Conservation (phyloP, 2,888 invertebrate genomes). For the Drepana falcataria region DNA sequence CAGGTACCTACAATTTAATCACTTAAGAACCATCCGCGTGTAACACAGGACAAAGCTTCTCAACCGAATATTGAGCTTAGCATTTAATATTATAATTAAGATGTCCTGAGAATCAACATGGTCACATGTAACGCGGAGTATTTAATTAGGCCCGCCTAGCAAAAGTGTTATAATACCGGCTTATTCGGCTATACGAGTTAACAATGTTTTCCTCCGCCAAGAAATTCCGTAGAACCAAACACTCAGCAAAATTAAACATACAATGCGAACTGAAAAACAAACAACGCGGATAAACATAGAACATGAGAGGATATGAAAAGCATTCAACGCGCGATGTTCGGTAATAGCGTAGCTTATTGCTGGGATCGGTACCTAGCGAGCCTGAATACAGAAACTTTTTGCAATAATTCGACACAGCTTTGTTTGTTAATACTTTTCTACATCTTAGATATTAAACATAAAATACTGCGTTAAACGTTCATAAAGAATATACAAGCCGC, state of each 20-base stretch:
- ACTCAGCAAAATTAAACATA: slow-evolving; percentile 2
- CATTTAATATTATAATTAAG: too few species aligned
- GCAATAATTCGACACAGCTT: too few species aligned
- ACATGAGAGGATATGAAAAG: slow-evolving; percentile 24
- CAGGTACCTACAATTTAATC: too few species aligned
- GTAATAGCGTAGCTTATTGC: slow-evolving; percentile 22
- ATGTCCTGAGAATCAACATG: background rate
- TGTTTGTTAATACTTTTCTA: too few species aligned
- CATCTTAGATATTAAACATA: too few species aligned
- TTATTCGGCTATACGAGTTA: background rate
- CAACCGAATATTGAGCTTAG: too few species aligned
- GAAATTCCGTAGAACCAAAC: background rate
- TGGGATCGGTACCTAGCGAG: background rate
- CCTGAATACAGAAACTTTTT: too few species aligned
- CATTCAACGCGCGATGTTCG: slow-evolving; percentile 11
- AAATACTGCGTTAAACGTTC: too few species aligned
- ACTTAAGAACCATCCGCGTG: too few species aligned
- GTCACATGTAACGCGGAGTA: background rate
- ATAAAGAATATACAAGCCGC: too few species aligned
- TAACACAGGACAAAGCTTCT: too few species aligned
- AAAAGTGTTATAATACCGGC: background rate
- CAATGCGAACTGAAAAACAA: slow-evolving; percentile 1
- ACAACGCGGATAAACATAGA: slow-evolving; percentile 2
- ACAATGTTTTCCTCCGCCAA: background rate
- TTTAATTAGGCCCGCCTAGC: background rate